phyloP scores from a whole-genome alignment of 2,113 vertebrate species.

The Tupaia chinensis region DNA sequence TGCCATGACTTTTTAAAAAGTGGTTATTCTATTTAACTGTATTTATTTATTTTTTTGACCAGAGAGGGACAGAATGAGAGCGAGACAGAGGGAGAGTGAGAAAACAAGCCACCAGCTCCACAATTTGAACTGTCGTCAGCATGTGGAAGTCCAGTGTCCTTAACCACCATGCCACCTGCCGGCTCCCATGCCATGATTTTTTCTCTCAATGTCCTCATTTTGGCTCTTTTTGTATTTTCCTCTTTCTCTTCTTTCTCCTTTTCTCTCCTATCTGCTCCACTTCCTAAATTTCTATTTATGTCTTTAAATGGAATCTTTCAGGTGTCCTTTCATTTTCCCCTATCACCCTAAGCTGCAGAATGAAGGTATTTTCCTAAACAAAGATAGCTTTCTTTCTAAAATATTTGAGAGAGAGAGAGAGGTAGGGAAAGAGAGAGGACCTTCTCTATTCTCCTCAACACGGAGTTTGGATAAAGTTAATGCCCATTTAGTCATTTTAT shows the following conservation, averaged over 20 bases:
- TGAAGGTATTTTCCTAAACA: not conserved
- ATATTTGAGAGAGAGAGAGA: not conserved
- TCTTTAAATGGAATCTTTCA: not conserved
- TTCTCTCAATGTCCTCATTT: not conserved
- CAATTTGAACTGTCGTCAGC: no score
- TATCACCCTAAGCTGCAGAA: not conserved
- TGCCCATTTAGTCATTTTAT: not conserved
- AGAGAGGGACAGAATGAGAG: no score
- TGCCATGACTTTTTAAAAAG: not conserved
- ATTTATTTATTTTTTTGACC: no score
- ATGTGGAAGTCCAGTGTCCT: no score
- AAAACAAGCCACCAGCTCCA: no score
- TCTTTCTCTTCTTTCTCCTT: not conserved
- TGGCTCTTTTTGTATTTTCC: not conserved
- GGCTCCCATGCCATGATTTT: not conserved
- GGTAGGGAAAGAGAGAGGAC: not conserved
- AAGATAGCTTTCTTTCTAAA: conserved; percentile 21
- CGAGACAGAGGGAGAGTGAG: no score
- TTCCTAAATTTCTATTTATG: not conserved
- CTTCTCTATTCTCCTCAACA: not conserved
- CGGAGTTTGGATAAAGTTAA: not conserved
- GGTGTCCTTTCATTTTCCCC: not conserved
- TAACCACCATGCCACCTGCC: no score
- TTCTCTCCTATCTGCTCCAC: not conserved
- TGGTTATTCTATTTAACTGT: no score